These are phyloP conservation scores for Lomographa bimaculata DNA, from an alignment of 2,888 invertebrate species.

Conservation along the genomic window DNA sequence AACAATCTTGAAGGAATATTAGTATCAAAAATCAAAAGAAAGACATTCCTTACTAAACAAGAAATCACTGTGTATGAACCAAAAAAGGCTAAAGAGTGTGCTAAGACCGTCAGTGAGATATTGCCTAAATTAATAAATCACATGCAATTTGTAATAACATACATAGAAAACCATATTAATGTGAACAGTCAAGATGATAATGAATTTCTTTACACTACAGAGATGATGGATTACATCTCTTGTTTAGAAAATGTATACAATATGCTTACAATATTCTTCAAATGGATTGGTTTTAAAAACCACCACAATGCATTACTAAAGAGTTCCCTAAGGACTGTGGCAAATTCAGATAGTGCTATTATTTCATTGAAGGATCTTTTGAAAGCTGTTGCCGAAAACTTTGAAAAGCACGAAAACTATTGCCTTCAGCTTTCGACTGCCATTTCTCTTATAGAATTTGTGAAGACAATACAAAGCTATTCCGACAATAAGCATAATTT, in stretches of 20 bases:
- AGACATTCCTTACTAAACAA: conserved; percentile 62
- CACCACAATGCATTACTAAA: conserved; percentile 61
- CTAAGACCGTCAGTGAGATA: conserved; percentile 50
- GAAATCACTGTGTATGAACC: conserved; percentile 53
- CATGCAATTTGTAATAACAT: conserved; percentile 50
- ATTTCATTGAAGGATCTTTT: conserved; percentile 61
- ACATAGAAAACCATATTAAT: conserved; percentile 48
- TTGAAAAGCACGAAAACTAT: conserved; percentile 73
- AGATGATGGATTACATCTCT: conserved; percentile 56
- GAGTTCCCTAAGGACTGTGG: conserved; percentile 64
- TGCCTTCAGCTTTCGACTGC: conserved; percentile 83
- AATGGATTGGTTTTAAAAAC: conserved; percentile 85
- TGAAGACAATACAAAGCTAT: conserved; percentile 75
- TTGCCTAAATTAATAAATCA: conserved; percentile 62
- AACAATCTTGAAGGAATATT: conserved; percentile 55
- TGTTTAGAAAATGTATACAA: conserved; percentile 82
- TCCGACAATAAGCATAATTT: conserved; percentile 62
- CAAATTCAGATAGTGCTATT: conserved; percentile 47
- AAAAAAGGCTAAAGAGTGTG: conserved; percentile 61
- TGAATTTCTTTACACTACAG: conserved; percentile 46
- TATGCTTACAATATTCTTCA: conserved; percentile 83
- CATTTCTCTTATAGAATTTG: conserved; percentile 76
- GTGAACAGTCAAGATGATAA: conserved; percentile 46
- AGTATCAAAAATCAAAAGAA: conserved; percentile 65
- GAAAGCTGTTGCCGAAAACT: conserved; percentile 58